Percentiles rank a stretch among this genome's conserved stretches.
These are phyloP conservation scores for Heterotis niloticus DNA, from an alignment of 2,113 vertebrate species.

Conservation along the genomic window DNA sequence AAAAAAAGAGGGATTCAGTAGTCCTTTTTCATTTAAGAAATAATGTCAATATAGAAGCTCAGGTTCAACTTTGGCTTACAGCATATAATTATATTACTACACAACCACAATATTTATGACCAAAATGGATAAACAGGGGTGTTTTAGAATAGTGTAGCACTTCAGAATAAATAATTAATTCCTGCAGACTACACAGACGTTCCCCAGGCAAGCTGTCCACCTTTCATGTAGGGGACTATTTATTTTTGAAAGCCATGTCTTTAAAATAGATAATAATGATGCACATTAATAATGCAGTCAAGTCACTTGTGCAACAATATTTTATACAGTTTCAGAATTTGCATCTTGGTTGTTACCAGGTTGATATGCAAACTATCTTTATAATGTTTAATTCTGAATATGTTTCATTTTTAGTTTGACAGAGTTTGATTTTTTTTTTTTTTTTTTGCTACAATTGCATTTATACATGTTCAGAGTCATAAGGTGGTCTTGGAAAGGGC, in stretches of 20 bases:
- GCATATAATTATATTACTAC: neutral
- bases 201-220: neutral
- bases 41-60: neutral
- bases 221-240: neutral
- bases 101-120: neutral
- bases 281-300: slow-evolving; percentile 17
- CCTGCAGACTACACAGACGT: neutral
- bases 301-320: neutral
- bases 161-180: neutral
- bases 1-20: neutral
- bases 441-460: no score
- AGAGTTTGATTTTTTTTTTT: no score
- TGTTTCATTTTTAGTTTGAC: no score
- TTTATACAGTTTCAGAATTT: neutral
- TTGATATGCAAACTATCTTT: neutral
- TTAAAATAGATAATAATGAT: neutral
- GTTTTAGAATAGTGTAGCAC: neutral
- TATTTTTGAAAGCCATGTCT: slow-evolving; percentile 3
- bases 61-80: neutral
- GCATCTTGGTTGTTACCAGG: neutral
- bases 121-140: neutral
- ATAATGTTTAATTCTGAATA: neutral
- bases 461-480: no score
- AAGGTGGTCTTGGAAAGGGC: no score
- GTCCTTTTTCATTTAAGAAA: neutral